Percentiles rank a stretch among this genome's conserved stretches.
Evolutionary conservation across 2,888 invertebrate species (phyloP).

Genomic region (Anarsia innoxiella): DNA sequence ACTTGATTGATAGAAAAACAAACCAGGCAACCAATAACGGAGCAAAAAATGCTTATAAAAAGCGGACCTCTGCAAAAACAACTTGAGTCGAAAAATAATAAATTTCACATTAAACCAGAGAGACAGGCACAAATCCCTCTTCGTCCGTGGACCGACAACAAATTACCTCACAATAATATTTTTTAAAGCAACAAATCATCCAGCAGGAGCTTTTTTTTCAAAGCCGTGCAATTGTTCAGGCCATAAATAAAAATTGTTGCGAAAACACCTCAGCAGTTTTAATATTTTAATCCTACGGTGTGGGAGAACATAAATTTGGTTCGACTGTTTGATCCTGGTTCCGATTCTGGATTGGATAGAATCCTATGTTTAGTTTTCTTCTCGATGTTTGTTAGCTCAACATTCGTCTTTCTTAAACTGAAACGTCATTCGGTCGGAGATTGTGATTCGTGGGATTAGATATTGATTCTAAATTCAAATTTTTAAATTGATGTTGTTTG

Average conservation of each 20-base stretch:
- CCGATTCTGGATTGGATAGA: conserved; percentile 27
- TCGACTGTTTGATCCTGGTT: conserved; percentile 44
- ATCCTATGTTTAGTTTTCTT: conserved; percentile 14
- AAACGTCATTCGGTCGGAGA: no score
- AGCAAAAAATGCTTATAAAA: no score
- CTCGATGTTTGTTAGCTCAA: conserved; percentile 1
- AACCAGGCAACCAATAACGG: no score
- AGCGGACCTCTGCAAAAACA: no score
- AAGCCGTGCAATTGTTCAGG: conserved; percentile 46
- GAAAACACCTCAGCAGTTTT: conserved; percentile 64
- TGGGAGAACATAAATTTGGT: conserved; percentile 51
- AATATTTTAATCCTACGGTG: conserved; percentile 56
- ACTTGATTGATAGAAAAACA: no score
- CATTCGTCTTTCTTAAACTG: conserved; percentile 2
- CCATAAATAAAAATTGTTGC: conserved; percentile 58
- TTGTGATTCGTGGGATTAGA: no score
- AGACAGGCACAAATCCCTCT: conserved; percentile 23
- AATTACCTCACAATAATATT: conserved; percentile 34
- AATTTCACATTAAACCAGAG: conserved; percentile 29
- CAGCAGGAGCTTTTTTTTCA: conserved; percentile 31
- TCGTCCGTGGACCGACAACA: conserved; percentile 20
- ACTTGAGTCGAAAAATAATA: conserved; percentile 18
- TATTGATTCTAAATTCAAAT: no score
- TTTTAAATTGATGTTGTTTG: no score
- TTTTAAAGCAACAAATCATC: conserved; percentile 46